Evolutionary conservation across 2,888 invertebrate species (phyloP), one percentile per base, ranked within the genome.

Genomic region (Idaea aversata): DNA sequence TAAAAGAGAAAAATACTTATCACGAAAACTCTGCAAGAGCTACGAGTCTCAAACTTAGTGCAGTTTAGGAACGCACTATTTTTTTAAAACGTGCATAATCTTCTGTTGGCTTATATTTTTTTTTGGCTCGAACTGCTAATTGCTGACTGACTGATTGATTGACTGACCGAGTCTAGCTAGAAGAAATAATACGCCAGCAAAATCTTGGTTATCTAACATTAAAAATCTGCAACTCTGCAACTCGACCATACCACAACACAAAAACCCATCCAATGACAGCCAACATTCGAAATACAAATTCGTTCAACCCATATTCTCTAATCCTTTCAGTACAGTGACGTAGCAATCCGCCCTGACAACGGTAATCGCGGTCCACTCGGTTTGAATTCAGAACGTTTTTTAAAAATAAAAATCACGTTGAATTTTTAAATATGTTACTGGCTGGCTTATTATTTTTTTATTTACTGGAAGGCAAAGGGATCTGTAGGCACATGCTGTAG

Each of bases 331-430:
- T 58, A 15, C 58, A 58, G 16, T 58, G 15, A 58, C 58, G n/a
- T 59, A 34, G 6, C 59, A 59, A 59, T 59, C 16, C 34, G 59
- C 34, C 59, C 16, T 59, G 16, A 59, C 59, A 59, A 59, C 16
- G 34, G 59, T 34, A 47, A 59, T 59, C 59, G 34, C 16, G 25
- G 59, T 25, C 16, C 58, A 59, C 59, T 62, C 61, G 64, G 63
- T 78, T 81, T 76, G 77, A 81, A 77, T 80, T 75, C 70, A 65
- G 75, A 77, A 73, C 68, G 70, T 13, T 47, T 74, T 73, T 73
- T 67, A 72, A 75, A 80, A 77, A 67, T 65, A 70, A 68, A 74
- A 75, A 72, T 67, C 72, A 66, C 66, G 69, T 66, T 74, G 70
- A 71, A 68, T 74, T 76, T 75, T 72, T 73, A 66, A 73, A 76